These are phyloP conservation scores for Trinorchestia longiramus DNA, from an alignment of 1,140 invertebrate species.

Conservation along the genomic window DNA sequence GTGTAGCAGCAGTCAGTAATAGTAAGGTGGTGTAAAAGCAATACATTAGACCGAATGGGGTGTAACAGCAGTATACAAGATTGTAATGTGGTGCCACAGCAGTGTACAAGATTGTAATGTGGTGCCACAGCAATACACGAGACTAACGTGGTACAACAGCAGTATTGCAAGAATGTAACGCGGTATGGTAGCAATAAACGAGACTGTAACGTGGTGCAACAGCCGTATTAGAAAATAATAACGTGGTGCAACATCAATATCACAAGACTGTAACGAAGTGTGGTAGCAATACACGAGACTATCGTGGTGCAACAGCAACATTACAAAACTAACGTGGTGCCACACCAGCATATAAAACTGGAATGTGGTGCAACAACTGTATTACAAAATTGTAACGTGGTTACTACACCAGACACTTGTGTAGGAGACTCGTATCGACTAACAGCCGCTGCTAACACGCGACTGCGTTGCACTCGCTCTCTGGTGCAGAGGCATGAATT, in stretches of 20 bases:
- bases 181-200: not conserved
- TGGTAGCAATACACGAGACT: not conserved
- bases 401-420: too few species aligned
- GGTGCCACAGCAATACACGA: not conserved
- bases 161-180: too few species aligned
- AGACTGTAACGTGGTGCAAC: not conserved
- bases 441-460: conserved; percentile 11
- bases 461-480: not conserved
- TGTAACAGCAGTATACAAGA: not conserved
- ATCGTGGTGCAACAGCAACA: not conserved
- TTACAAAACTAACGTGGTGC: not conserved
- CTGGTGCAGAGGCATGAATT: not conserved
- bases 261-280: not conserved
- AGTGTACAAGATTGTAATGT: not conserved
- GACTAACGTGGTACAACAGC: too few species aligned
- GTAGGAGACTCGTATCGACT: conserved; percentile 18
- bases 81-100: not conserved
- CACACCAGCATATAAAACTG: not conserved
- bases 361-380: not conserved
- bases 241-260: not conserved
- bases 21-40: not conserved
- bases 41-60: not conserved
- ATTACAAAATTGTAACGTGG: not conserved
- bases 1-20: not conserved
- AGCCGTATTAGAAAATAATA: not conserved